Conservation (phyloP, 2,797 vertebrate species). For the Jordanella pulchra region DNA sequence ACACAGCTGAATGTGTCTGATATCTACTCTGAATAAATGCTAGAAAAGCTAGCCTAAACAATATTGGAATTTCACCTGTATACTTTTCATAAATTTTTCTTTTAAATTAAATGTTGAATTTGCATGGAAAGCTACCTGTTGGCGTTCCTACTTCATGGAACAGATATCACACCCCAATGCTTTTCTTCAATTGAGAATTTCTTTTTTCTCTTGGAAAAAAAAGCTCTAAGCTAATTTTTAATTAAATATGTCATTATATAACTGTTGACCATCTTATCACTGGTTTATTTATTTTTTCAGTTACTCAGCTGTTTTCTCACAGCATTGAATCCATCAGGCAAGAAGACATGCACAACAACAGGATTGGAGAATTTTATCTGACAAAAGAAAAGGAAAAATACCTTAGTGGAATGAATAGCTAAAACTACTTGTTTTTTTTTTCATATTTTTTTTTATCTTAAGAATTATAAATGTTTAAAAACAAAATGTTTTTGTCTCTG, state of each 20-base stretch:
- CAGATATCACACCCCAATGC: not conserved
- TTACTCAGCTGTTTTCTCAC: not conserved
- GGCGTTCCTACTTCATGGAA: not conserved
- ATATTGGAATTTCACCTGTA: not conserved
- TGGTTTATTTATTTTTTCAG: not conserved
- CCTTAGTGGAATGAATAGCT: not conserved
- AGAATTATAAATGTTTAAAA: no score
- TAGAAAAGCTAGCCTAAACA: not conserved
- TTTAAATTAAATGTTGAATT: not conserved
- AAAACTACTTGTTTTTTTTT: not conserved
- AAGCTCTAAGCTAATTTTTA: not conserved
- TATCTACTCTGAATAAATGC: not conserved
- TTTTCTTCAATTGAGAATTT: not conserved
- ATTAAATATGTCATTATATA: not conserved
- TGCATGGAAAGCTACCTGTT: not conserved
- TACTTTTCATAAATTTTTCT: no score
- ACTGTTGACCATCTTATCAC: not conserved
- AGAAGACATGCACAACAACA: not conserved
- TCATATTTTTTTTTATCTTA: not conserved
- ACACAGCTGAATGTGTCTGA: no score
- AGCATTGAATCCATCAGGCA: not conserved
- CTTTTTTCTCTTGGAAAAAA: not conserved
- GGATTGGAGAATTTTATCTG: not conserved
- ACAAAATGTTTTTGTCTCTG: not conserved
- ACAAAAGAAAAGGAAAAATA: not conserved